Percentiles rank a stretch among this genome's conserved stretches.
Conservation (phyloP, 2,888 invertebrate genomes). For the Dyspetes luteomarginatus region DNA sequence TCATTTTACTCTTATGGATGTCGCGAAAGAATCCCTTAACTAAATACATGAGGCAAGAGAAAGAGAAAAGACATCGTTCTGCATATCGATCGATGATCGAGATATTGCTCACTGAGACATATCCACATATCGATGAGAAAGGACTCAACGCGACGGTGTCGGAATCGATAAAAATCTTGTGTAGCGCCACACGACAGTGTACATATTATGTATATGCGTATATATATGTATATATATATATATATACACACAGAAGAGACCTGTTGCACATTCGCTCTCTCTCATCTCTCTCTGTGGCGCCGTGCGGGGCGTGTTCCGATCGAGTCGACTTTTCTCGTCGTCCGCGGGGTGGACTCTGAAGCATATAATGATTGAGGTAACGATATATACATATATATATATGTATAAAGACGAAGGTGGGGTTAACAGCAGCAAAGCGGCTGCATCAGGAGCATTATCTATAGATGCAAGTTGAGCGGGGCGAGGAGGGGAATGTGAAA, state of each 20-base stretch:
- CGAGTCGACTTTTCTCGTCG: conserved; percentile 54
- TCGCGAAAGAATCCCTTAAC: neutral
- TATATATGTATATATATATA: neutral
- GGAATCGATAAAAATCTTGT: conserved; percentile 51
- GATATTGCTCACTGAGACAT: conserved; percentile 59
- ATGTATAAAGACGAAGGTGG: conserved; percentile 33
- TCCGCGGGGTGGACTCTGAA: conserved; percentile 41
- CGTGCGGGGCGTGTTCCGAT: conserved; percentile 62
- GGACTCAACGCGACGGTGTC: conserved; percentile 44
- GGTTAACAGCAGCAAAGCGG: conserved; percentile 21
- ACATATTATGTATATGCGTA: conserved; percentile 6
- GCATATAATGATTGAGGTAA: conserved; percentile 56
- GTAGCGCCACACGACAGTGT: conserved; percentile 61
- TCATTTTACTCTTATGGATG: neutral
- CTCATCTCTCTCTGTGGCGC: conserved; percentile 54
- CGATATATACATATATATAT: conserved; percentile 20
- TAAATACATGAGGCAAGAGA: conserved; percentile 8
- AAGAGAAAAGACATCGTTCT: conserved; percentile 30
- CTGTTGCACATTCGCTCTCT: conserved; percentile 21
- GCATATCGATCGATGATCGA: conserved; percentile 58
- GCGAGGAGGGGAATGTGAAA: no score
- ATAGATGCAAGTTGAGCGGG: no score
- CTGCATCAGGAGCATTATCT: neutral
- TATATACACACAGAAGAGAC: conserved; percentile 1
- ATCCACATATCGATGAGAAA: conserved; percentile 22